phyloP scores from a whole-genome alignment of 2,113 vertebrate species.

The Stigmatopora nigra region DNA sequence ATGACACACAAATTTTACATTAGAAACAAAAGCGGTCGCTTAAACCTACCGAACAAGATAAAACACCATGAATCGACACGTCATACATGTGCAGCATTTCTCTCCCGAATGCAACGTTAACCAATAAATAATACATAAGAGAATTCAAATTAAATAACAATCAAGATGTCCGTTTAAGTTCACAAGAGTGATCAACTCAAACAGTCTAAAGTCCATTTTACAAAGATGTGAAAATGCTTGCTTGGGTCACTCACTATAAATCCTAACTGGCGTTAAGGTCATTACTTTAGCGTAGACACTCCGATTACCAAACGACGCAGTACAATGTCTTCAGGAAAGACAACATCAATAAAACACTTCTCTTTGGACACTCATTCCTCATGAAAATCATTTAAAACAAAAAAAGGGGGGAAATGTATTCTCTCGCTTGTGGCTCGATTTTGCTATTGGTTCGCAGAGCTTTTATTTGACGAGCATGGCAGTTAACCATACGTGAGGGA shows the following conservation, averaged over 20 bases:
- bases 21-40: slow-evolving; percentile 39
- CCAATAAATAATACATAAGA: slow-evolving; percentile 61
- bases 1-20: slow-evolving; percentile 37
- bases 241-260: slow-evolving; percentile 19
- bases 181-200: slow-evolving; percentile 50
- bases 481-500: slow-evolving; percentile 31
- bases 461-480: slow-evolving; percentile 22
- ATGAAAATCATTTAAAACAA: slow-evolving; percentile 12
- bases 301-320: slow-evolving; percentile 15
- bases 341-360: slow-evolving; percentile 1
- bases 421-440: slow-evolving; percentile 16
- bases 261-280: slow-evolving; percentile 14
- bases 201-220: slow-evolving; percentile 42
- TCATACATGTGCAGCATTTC: slow-evolving; percentile 57
- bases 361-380: slow-evolving; percentile 44
- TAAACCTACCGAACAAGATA: slow-evolving; percentile 37
- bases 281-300: slow-evolving; percentile 8
- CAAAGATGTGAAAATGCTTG: slow-evolving; percentile 47
- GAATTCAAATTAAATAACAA: slow-evolving; percentile 65
- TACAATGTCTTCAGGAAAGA: slow-evolving; percentile 23
- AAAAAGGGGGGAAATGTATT: slow-evolving; percentile 16
- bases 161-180: slow-evolving; percentile 52
- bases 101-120: slow-evolving; percentile 42
- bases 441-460: slow-evolving; percentile 16
- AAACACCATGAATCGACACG: slow-evolving; percentile 50